Percentiles rank a stretch among this genome's conserved stretches.
These are phyloP conservation scores for Anguilla marmorata DNA, from an alignment of 2,797 vertebrate species.

Conservation along the genomic window DNA sequence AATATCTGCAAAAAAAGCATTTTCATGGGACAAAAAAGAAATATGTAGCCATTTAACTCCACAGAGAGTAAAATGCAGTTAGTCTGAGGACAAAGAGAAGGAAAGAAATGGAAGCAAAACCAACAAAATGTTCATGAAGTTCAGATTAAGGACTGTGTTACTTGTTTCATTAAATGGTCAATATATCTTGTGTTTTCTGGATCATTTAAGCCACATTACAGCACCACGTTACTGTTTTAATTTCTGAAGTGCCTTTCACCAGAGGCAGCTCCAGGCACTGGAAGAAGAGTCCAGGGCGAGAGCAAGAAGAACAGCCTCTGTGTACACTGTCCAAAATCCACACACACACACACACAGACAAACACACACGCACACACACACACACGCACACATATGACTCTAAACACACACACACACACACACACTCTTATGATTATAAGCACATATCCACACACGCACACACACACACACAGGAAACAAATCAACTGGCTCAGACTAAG, in stretches of 20 bases:
- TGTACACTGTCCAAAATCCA: not conserved
- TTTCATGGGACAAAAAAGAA: not conserved
- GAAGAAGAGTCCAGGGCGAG: constrained; percentile 36
- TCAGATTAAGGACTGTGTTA: constrained; percentile 64
- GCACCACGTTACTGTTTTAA: constrained; percentile 77
- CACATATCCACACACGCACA: constrained; percentile 8
- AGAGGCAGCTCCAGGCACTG: constrained; percentile 67
- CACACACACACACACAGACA: constrained; percentile 5
- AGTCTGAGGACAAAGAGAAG: constrained; percentile 5
- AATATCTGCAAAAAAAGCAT: constrained; percentile 1
- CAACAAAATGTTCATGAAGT: constrained; percentile 49
- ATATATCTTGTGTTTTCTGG: constrained; percentile 85
- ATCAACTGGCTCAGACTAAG: constrained; percentile 22
- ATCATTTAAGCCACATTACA: constrained; percentile 86
- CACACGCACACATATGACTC: not conserved
- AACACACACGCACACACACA: not conserved
- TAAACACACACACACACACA: not conserved
- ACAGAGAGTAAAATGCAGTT: not conserved
- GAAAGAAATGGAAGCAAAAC: constrained; percentile 17
- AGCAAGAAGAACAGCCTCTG: not conserved
- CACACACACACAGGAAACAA: not conserved
- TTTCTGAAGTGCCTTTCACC: constrained; percentile 83
- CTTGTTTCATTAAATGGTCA: constrained; percentile 82
- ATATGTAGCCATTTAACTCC: not conserved
- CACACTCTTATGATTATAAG: constrained; percentile 18